phyloP scores from a whole-genome alignment of 2,888 invertebrate species.

The Drosophila suboccidentalis region DNA sequence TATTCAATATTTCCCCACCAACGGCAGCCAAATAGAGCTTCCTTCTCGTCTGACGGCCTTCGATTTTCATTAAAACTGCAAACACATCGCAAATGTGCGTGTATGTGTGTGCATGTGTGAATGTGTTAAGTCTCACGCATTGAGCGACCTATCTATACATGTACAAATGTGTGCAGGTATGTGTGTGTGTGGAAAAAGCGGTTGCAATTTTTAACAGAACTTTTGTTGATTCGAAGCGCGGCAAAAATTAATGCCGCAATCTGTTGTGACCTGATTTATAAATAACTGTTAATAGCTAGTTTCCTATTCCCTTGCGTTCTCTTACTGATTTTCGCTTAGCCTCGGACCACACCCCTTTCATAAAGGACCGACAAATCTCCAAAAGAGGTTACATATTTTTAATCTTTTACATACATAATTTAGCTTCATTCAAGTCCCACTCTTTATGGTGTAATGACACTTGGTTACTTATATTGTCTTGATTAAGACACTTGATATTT shows the following conservation, averaged over 20 bases:
- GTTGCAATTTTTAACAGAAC: constrained; percentile 34
- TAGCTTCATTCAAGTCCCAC: neutral
- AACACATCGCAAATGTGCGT: constrained; percentile 5
- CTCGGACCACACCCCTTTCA: constrained; percentile 27
- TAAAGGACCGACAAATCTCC: constrained; percentile 2
- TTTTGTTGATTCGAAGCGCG: constrained; percentile 37
- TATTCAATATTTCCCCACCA: neutral
- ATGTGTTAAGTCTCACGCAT: constrained; percentile 17
- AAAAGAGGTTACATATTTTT: constrained; percentile 6
- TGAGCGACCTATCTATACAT: constrained; percentile 8
- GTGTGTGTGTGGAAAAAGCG: constrained; percentile 29
- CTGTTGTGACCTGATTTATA: constrained; percentile 21
- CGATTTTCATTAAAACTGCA: constrained; percentile 32
- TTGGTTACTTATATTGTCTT: neutral
- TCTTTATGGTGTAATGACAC: constrained; percentile 8
- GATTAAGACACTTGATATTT: neutral
- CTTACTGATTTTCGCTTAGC: constrained; percentile 11
- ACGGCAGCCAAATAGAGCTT: constrained; percentile 10
- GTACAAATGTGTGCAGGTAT: neutral
- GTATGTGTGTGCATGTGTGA: constrained; percentile 1
- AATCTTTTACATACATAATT: neutral
- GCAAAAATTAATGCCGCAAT: constrained; percentile 23
- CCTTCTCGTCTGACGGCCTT: constrained; percentile 35
- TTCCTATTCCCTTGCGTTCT: neutral
- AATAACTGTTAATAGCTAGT: neutral